These are phyloP conservation scores for Diarsia brunnea DNA, from an alignment of 2,888 invertebrate genomes.

Conservation along the genomic window DNA sequence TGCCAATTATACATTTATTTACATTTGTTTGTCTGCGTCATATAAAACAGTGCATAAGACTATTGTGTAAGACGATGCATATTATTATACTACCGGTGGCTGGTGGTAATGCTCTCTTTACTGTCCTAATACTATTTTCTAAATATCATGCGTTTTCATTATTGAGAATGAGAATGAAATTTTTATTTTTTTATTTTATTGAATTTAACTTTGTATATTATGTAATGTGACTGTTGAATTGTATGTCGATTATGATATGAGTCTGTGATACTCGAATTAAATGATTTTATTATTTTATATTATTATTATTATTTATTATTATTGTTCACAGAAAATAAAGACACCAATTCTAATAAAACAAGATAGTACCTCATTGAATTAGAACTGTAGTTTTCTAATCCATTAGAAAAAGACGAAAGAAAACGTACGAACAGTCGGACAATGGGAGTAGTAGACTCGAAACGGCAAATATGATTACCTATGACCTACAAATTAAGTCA, in stretches of 20 bases:
- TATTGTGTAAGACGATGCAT: constrained; percentile 23
- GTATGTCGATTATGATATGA: too few relatives aligned
- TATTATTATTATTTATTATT: too few relatives aligned
- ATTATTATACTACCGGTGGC: background rate
- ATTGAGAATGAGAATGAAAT: too few relatives aligned
- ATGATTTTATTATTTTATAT: too few relatives aligned
- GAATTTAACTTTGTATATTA: too few relatives aligned
- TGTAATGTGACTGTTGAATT: too few relatives aligned
- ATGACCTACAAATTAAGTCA: constrained; percentile 57
- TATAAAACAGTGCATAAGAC: constrained; percentile 20
- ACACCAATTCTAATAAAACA: background rate
- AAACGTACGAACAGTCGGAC: background rate
- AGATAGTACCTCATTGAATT: background rate
- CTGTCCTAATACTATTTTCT: too few relatives aligned
- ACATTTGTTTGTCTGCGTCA: constrained; percentile 24
- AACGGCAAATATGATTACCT: constrained; percentile 40
- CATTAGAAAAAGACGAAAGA: background rate
- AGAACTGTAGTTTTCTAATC: background rate
- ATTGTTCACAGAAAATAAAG: background rate
- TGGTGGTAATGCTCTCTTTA: background rate
- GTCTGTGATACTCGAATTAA: too few relatives aligned
- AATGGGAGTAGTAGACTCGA: background rate
- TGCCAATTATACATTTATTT: constrained; percentile 64
- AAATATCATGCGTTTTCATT: too few relatives aligned
- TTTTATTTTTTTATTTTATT: too few relatives aligned